Evolutionary conservation across 1,140 invertebrate species (phyloP), one percentile per base, ranked within the genome.

Genomic region (Conopomorpha cramerella): DNA sequence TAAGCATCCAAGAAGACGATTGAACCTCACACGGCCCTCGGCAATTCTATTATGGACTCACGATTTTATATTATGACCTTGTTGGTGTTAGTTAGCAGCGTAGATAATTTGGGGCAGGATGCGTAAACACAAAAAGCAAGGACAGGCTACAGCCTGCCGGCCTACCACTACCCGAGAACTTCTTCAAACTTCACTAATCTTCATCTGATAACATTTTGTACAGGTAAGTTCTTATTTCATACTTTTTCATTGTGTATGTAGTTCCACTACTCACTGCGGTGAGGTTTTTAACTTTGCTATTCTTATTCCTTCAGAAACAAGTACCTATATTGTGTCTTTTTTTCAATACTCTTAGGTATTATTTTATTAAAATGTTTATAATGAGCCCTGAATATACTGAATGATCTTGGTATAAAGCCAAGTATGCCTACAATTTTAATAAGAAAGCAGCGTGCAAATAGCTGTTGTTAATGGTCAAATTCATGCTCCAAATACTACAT

Each of bases 51-150:
- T 72, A 76, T 76, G 70, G 70, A 76, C 62, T 55, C 55, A 55
- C 65, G 70, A 76, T 71, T 68, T 62, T 38, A n/a, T n/a, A n/a
- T 52, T 49, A 63, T 44, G 50, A 63, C 43, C 45, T 57, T 63
- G 51, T 56, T 62, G 58, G 53, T 70, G 55, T 66, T 72, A 61
- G 53, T 55, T 60, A 51, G 56, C 57, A 51, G 53, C 51, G 62
- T 53, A 62, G 41, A 61, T 51, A 63, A 56, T 57, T 50, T 47
- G 45, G 57, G 58, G 55, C 71, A 76, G 60, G 47, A 76, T 76
- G 71, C 67, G 71, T 74, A 74, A 74, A 49, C 65, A 74, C 56
- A 74, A 74, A 48, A 72, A 52, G 67, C 59, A 55, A 51, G 67
- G 55, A 50, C 67, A 67, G 67, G 70, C 70, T 38, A 40, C 40